These are phyloP conservation scores for Hemaris fuciformis DNA, from an alignment of 2,888 invertebrate species.

Conservation along the genomic window DNA sequence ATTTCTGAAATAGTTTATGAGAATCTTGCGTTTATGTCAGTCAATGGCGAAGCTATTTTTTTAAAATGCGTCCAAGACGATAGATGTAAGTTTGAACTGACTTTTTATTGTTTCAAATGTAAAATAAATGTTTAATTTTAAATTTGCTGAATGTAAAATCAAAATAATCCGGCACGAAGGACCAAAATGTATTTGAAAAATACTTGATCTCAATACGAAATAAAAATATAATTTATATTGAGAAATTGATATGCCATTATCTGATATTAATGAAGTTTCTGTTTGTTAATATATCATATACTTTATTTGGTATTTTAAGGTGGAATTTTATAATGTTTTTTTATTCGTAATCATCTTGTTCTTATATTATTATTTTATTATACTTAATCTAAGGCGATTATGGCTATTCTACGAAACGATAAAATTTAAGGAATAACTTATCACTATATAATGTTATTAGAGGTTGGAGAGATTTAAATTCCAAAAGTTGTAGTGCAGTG, in stretches of 20 bases:
- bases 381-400: background rate
- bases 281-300: background rate
- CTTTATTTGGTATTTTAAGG: constrained; percentile 3
- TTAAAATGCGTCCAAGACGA: constrained; percentile 63
- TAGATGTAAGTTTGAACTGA: constrained; percentile 26
- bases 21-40: constrained; percentile 13
- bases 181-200: constrained; percentile 41
- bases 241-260: constrained; percentile 3
- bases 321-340: background rate
- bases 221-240: constrained; percentile 7
- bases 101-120: constrained; percentile 4
- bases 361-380: background rate
- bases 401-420: background rate
- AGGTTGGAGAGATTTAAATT: background rate
- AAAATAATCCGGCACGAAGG: constrained; percentile 44
- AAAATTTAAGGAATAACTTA: background rate
- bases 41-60: constrained; percentile 40
- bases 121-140: constrained; percentile 7
- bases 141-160: constrained; percentile 2
- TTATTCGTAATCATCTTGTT: background rate
- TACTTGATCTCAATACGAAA: constrained; percentile 44
- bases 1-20: background rate
- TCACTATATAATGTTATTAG: background rate
- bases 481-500: background rate
- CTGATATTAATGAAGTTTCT: constrained; percentile 6